Conservation (phyloP, 2,888 invertebrate genomes). For the Mystacides longicornis region DNA sequence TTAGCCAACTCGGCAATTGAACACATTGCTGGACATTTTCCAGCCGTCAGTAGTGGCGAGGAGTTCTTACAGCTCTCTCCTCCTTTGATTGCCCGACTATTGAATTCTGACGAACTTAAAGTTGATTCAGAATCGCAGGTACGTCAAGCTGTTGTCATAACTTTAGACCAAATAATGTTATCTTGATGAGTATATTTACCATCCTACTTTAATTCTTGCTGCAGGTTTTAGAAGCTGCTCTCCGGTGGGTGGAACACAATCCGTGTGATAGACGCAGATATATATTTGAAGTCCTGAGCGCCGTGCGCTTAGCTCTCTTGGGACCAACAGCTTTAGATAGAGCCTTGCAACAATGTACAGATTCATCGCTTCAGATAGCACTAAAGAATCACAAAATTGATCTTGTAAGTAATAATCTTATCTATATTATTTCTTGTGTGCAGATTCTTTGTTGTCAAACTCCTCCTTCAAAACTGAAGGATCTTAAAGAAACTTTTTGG, state of each 20-base stretch:
- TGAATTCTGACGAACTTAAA: slow-evolving; percentile 78
- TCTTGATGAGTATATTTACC: too few species aligned
- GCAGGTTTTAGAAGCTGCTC: slow-evolving; percentile 74
- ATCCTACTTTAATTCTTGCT: neutral
- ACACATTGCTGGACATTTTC: slow-evolving; percentile 81
- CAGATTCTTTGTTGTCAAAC: too few species aligned
- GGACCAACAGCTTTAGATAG: slow-evolving; percentile 71
- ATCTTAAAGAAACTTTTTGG: too few species aligned
- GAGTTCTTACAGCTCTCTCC: slow-evolving; percentile 80
- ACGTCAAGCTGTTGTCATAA: neutral
- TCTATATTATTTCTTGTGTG: too few species aligned
- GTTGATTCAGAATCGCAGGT: slow-evolving; percentile 88
- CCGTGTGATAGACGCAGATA: slow-evolving; percentile 67
- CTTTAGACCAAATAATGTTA: neutral
- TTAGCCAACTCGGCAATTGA: slow-evolving; percentile 69
- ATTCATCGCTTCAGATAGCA: slow-evolving; percentile 74
- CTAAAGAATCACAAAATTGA: slow-evolving; percentile 73
- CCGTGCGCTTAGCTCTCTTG: slow-evolving; percentile 77
- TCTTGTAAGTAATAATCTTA: slow-evolving; percentile 51
- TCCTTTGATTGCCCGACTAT: slow-evolving; percentile 64
- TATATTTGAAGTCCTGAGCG: slow-evolving; percentile 78
- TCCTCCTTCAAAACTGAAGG: too few species aligned
- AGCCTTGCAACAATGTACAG: slow-evolving; percentile 68
- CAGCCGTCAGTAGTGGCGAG: slow-evolving; percentile 67
- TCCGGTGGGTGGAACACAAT: slow-evolving; percentile 83